These are phyloP conservation scores for Mixornis gularis DNA, from an alignment of 2,113 vertebrate genomes.

Conservation along the genomic window DNA sequence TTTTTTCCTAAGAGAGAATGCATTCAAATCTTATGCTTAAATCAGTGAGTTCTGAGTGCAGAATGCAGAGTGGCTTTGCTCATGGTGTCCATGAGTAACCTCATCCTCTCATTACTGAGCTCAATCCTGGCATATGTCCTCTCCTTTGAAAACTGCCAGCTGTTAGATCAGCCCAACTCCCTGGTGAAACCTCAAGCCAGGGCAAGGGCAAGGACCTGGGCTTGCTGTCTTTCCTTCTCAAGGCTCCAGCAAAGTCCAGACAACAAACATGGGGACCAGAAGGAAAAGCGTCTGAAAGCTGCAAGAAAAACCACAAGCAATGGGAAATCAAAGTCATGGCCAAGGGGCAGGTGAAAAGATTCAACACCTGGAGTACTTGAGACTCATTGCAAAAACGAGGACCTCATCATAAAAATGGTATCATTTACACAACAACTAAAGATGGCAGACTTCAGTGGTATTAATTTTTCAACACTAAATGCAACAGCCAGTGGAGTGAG, in stretches of 20 bases:
- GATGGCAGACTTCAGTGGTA: background rate
- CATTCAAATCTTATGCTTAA: background rate
- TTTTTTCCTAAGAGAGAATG: background rate
- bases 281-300: background rate
- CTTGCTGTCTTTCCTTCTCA: background rate
- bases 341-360: background rate
- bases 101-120: background rate
- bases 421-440: background rate
- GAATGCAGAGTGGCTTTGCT: background rate
- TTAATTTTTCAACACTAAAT: background rate
- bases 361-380: fast-evolving
- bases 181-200: background rate
- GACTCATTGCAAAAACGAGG: background rate
- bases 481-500: background rate
- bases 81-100: background rate
- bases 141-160: background rate
- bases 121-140: fast-evolving
- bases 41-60: background rate
- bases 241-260: background rate
- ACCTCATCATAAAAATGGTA: background rate
- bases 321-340: background rate
- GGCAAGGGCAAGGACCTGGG: background rate
- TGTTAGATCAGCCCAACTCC: background rate
- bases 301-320: background rate
- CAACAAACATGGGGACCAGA: background rate